Conservation (phyloP, 2,888 invertebrate species). For the Lithosia quadra region DNA sequence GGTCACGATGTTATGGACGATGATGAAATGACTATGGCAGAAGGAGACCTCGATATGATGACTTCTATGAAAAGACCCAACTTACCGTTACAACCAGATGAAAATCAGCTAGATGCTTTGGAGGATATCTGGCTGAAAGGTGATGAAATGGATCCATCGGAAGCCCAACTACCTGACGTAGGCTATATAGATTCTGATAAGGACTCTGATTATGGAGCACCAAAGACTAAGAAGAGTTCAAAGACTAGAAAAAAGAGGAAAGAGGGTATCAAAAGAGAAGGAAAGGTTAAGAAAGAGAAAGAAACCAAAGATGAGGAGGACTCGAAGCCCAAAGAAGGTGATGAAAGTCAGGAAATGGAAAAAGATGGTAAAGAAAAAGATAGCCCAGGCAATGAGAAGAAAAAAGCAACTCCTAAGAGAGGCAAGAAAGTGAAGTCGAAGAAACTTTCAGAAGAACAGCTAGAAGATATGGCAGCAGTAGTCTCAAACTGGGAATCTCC, state of each 20-base stretch:
- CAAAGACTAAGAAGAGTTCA: slow-evolving; percentile 61
- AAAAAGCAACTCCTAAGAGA: slow-evolving; percentile 39
- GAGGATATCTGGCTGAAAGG: slow-evolving; percentile 94
- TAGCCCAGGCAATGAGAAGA: slow-evolving; percentile 42
- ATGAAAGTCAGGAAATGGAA: slow-evolving; percentile 27
- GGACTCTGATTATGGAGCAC: slow-evolving; percentile 80
- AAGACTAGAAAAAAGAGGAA: slow-evolving; percentile 67
- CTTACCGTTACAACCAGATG: slow-evolving; percentile 88
- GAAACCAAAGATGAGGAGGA: slow-evolving; percentile 45
- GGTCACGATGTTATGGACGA: slow-evolving; percentile 87
- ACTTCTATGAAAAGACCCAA: slow-evolving; percentile 80
- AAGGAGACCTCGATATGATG: slow-evolving; percentile 84
- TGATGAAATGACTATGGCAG: slow-evolving; percentile 86
- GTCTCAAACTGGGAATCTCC: slow-evolving; percentile 78
- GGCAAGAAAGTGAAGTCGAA: slow-evolving; percentile 67
- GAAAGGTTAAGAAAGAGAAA: slow-evolving; percentile 51
- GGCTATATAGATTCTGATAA: slow-evolving; percentile 82
- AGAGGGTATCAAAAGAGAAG: slow-evolving; percentile 62
- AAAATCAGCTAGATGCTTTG: slow-evolving; percentile 90
- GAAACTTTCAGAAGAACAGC: slow-evolving; percentile 71
- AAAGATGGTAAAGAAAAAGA: slow-evolving; percentile 46
- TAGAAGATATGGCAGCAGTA: slow-evolving; percentile 71
- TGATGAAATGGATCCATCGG: slow-evolving; percentile 90
- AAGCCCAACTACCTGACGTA: slow-evolving; percentile 79
- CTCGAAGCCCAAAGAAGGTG: slow-evolving; percentile 50